Percentiles rank a stretch among this genome's conserved stretches.
phyloP scores from a whole-genome alignment of 1,140 invertebrate species.

The Ceratoteleas bidentatus region DNA sequence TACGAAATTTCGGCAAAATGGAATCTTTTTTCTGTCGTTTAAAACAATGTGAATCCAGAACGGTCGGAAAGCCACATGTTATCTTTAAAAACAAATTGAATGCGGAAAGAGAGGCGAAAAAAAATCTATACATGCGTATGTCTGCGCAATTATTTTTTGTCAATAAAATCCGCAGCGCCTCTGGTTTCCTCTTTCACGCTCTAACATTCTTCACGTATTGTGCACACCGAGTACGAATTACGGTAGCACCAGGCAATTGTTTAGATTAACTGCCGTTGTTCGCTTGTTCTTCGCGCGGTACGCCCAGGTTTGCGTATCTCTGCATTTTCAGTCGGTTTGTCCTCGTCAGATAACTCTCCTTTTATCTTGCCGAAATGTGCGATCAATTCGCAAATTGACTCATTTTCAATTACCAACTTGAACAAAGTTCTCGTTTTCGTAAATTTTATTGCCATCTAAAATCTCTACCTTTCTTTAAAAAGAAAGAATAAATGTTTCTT shows the following conservation, averaged over 20 bases:
- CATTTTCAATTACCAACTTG: conserved; percentile 23
- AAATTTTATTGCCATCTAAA: too few relatives aligned
- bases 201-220: conserved; percentile 50
- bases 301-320: conserved; percentile 31
- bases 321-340: conserved; percentile 37
- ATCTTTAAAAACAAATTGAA: background rate
- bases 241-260: conserved; percentile 44
- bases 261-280: conserved; percentile 59
- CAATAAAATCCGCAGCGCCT: conserved; percentile 30
- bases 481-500: too few relatives aligned
- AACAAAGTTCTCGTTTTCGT: too few relatives aligned
- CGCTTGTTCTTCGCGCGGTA: conserved; percentile 39
- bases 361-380: conserved; percentile 28
- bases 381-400: conserved; percentile 25
- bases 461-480: too few relatives aligned
- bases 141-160: conserved; percentile 29
- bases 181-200: conserved; percentile 44
- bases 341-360: conserved; percentile 25
- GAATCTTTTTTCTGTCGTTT: too few relatives aligned
- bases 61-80: too few relatives aligned
- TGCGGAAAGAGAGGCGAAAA: background rate
- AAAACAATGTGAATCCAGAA: too few relatives aligned
- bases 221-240: conserved; percentile 44
- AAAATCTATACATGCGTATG: background rate
- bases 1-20: too few relatives aligned